Evolutionary conservation across 2,797 vertebrate species (phyloP).

Genomic region (Dipus sagitta): DNA sequence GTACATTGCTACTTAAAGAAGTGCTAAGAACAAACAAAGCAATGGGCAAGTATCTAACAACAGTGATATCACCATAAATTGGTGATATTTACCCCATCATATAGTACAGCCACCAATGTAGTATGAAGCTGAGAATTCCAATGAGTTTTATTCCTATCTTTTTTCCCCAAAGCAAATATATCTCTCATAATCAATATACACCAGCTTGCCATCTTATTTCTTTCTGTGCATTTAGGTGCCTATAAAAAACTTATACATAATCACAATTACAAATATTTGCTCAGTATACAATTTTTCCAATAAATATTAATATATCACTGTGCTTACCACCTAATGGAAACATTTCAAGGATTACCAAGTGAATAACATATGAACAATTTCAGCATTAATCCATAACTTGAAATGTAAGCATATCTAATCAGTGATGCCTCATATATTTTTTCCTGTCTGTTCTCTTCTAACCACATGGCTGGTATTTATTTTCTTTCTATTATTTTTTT

Average conservation of each 20-base stretch:
- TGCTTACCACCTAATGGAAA: background rate
- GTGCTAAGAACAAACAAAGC: background rate
- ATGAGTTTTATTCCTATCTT: background rate
- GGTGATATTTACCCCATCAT: background rate
- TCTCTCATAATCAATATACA: background rate
- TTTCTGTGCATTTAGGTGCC: constrained; percentile 22
- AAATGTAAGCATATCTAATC: background rate
- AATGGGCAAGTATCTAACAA: background rate
- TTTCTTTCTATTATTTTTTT: background rate
- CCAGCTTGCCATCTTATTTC: background rate
- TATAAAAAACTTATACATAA: background rate
- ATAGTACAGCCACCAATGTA: background rate
- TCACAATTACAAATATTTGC: background rate
- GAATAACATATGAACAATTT: background rate
- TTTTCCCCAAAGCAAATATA: background rate
- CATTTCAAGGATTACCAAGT: background rate
- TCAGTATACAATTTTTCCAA: background rate
- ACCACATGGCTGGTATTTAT: background rate
- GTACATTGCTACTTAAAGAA: background rate
- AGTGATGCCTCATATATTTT: background rate
- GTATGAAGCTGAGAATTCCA: background rate
- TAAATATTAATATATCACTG: background rate
- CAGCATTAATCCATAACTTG: background rate
- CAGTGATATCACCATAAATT: background rate
- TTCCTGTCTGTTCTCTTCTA: background rate